Conservation (phyloP, 1,140 invertebrate species). For the Drosophila parabipectinata region DNA sequence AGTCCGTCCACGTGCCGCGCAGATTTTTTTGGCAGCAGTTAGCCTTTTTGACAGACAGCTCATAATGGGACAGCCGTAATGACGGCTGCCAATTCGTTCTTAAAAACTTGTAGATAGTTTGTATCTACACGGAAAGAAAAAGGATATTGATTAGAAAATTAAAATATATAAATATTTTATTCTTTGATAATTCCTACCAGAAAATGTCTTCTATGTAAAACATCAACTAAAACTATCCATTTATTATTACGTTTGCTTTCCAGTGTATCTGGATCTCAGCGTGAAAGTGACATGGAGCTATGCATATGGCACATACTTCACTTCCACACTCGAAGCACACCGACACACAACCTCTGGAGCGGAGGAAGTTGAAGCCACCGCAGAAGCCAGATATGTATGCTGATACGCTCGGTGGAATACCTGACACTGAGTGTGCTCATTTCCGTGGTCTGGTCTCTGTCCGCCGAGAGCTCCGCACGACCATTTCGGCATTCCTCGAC, state of each 20-base stretch:
- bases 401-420: slow-evolving; percentile 58
- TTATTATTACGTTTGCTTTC: background rate
- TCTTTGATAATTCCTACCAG: too few relatives aligned
- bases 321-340: slow-evolving; percentile 19
- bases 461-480: slow-evolving; percentile 7
- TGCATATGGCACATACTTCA: slow-evolving; percentile 56
- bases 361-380: slow-evolving; percentile 40
- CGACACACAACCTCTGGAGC: slow-evolving; percentile 4
- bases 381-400: slow-evolving; percentile 61
- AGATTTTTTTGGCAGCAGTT: slow-evolving; percentile 57
- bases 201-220: too few relatives aligned
- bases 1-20: slow-evolving; percentile 54
- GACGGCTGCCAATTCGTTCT: slow-evolving; percentile 29
- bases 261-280: slow-evolving; percentile 20
- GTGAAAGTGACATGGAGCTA: slow-evolving; percentile 51
- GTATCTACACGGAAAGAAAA: slow-evolving; percentile 4
- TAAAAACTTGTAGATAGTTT: slow-evolving; percentile 25
- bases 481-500: slow-evolving; percentile 54
- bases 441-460: slow-evolving; percentile 56
- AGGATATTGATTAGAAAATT: rapidly evolving
- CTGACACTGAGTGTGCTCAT: slow-evolving; percentile 73
- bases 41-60: slow-evolving; percentile 39
- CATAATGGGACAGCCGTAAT: slow-evolving; percentile 56
- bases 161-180: too few relatives aligned
- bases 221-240: background rate